Conservation (phyloP, 1,140 invertebrate genomes). For the Leguminivora glycinivorella region DNA sequence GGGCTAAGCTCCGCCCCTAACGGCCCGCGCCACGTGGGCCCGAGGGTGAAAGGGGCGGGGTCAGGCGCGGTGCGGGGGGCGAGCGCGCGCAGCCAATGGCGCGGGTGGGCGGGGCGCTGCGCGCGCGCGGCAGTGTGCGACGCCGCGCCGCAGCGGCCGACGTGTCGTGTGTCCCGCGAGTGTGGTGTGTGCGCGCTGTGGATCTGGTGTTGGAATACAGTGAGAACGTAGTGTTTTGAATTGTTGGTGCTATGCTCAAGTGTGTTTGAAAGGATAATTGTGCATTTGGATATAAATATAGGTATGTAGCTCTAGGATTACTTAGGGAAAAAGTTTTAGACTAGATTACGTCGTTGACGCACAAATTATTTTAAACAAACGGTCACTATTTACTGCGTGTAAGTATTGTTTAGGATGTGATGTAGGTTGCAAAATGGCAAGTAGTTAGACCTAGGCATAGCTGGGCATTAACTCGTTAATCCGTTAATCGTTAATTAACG, state of each 20-base stretch:
- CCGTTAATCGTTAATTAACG: too few relatives aligned
- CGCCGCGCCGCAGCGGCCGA: slow-evolving; percentile 39
- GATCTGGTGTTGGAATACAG: slow-evolving; percentile 11
- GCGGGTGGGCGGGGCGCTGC: background rate
- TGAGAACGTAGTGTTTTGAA: background rate
- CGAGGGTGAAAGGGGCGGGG: background rate
- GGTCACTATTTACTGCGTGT: too few relatives aligned
- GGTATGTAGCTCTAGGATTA: background rate
- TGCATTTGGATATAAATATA: slow-evolving; percentile 1
- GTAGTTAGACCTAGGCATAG: too few relatives aligned
- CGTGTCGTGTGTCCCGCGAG: slow-evolving; percentile 30
- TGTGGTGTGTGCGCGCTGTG: slow-evolving; percentile 29
- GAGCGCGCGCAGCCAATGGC: background rate
- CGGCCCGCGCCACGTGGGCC: background rate
- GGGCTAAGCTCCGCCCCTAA: too few relatives aligned
- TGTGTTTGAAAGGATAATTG: background rate
- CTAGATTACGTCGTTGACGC: too few relatives aligned
- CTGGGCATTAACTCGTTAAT: too few relatives aligned
- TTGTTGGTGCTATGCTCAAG: background rate
- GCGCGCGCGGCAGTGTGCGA: slow-evolving; percentile 30
- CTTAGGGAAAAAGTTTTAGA: too few relatives aligned
- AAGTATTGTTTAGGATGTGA: too few relatives aligned
- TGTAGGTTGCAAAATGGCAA: too few relatives aligned
- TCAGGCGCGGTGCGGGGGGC: background rate
- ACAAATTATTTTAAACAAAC: too few relatives aligned